Conservation (phyloP, 2,888 invertebrate species). For the Holacanthella duospinosa region DNA sequence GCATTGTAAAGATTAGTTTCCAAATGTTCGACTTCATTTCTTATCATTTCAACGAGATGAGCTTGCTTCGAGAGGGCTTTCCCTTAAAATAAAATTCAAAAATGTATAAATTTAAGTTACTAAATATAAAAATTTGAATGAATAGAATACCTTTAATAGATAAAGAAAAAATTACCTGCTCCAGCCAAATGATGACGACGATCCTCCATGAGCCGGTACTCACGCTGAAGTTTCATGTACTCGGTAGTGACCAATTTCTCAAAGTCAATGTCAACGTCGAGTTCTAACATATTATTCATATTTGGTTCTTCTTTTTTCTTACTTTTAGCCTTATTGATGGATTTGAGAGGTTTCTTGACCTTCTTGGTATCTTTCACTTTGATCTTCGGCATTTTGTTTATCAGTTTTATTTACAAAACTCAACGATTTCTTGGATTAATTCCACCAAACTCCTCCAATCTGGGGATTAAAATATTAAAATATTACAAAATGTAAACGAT, state of each 20-base stretch:
- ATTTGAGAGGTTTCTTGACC: too few relatives aligned
- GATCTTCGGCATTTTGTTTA: neutral
- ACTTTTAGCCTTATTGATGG: neutral
- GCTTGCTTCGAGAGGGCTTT: conserved; percentile 18
- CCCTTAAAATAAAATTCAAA: too few relatives aligned
- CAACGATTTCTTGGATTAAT: too few relatives aligned
- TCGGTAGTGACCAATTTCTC: conserved; percentile 27
- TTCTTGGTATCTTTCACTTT: neutral
- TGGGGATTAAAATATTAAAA: too few relatives aligned
- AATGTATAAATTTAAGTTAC: neutral
- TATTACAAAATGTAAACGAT: too few relatives aligned
- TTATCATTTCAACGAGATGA: conserved; percentile 14
- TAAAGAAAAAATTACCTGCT: conserved; percentile 3
- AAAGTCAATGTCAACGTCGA: conserved; percentile 25
- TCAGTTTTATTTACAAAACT: too few relatives aligned
- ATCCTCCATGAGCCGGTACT: conserved; percentile 31
- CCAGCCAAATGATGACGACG: conserved; percentile 24
- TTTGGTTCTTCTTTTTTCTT: neutral
- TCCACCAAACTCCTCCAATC: too few relatives aligned
- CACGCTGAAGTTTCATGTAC: conserved; percentile 26
- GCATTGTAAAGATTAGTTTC: conserved; percentile 24
- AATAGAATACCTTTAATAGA: too few relatives aligned
- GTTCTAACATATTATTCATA: neutral
- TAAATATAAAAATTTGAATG: neutral
- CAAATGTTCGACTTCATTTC: conserved; percentile 22